Percentiles rank a stretch among this genome's conserved stretches.
phyloP scores from a whole-genome alignment of 2,888 invertebrate genomes.

The Leptopterna dolabrata region DNA sequence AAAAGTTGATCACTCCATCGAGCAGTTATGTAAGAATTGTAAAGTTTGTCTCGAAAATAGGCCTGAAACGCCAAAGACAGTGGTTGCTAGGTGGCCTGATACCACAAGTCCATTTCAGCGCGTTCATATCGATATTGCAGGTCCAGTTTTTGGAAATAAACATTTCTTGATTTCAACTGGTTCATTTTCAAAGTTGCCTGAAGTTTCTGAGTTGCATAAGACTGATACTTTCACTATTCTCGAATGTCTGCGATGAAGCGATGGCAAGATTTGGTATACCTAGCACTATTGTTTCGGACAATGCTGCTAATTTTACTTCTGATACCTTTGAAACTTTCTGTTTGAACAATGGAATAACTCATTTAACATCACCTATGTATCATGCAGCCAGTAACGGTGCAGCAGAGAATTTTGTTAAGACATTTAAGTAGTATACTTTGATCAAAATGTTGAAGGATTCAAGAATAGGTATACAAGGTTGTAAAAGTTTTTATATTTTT shows the following conservation, averaged over 20 bases:
- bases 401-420: not conserved
- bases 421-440: no score
- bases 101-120: not conserved
- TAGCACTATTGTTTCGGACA: no score
- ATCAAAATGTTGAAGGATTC: no score
- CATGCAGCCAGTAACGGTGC: not conserved
- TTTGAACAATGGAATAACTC: not conserved
- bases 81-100: not conserved
- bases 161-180: conserved; percentile 31
- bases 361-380: not conserved
- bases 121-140: not conserved
- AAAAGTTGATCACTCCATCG: not conserved
- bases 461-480: no score
- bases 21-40: not conserved
- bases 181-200: conserved; percentile 40
- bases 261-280: no score
- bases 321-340: not conserved
- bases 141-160: not conserved
- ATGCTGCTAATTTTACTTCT: no score
- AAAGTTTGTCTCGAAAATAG: not conserved
- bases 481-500: no score
- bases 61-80: not conserved
- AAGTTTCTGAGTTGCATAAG: conserved; percentile 28
- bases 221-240: no score
- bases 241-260: no score